phyloP scores from a whole-genome alignment of 2,113 vertebrate genomes.

The Triplophysa siluroides region DNA sequence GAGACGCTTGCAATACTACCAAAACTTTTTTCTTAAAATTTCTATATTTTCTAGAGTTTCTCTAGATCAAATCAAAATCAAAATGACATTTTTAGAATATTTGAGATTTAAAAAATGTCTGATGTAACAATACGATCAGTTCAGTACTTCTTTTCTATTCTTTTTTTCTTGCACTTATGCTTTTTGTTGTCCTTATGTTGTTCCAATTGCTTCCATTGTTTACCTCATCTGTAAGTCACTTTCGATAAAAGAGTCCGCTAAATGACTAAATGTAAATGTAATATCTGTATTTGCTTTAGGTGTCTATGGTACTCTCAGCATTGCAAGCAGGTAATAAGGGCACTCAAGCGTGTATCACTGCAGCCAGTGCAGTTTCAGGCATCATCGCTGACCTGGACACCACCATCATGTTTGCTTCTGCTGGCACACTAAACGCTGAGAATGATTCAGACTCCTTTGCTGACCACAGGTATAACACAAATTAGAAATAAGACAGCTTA shows the following conservation, averaged over 20 bases:
- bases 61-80: too few relatives aligned
- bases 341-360: conserved; percentile 97
- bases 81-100: too few relatives aligned
- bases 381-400: conserved; percentile 98
- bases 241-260: too few relatives aligned
- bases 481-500: not conserved
- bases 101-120: not conserved
- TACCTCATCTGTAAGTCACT: too few relatives aligned
- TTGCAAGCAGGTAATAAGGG: conserved; percentile 97
- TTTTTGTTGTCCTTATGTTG: not conserved
- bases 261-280: not conserved
- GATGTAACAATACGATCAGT: too few relatives aligned
- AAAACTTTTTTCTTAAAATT: not conserved
- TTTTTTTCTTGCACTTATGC: not conserved
- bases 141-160: too few relatives aligned
- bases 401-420: conserved; percentile 98
- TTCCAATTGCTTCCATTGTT: too few relatives aligned
- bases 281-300: conserved; percentile 68
- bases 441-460: conserved; percentile 90
- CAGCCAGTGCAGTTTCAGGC: conserved; percentile 89
- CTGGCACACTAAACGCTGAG: conserved; percentile 91
- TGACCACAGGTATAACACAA: conserved; percentile 85
- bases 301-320: conserved; percentile 91
- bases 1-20: not conserved
- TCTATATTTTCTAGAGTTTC: not conserved